Conservation (phyloP, 1,140 invertebrate genomes). For the Telenomus remus region DNA sequence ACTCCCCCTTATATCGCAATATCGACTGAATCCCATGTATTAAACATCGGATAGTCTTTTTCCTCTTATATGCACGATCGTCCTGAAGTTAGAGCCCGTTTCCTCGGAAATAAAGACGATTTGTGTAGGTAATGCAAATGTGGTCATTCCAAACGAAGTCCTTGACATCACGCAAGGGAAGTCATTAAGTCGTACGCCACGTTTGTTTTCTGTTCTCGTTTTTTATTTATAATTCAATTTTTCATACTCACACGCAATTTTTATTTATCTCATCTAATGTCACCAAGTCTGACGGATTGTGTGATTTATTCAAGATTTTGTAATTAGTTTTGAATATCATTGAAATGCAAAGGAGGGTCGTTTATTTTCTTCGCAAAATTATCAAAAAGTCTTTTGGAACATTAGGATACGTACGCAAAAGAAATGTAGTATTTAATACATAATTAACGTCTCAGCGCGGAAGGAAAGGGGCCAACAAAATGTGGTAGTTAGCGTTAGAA, state of each 20-base stretch:
- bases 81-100: conserved; percentile 41
- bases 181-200: conserved; percentile 19
- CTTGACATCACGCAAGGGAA: conserved; percentile 20
- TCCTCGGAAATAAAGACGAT: conserved; percentile 49
- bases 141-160: conserved; percentile 23
- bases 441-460: conserved; percentile 42
- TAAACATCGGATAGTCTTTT: conserved; percentile 46
- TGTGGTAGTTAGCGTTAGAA: conserved; percentile 61
- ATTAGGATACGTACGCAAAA: conserved; percentile 5
- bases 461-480: conserved; percentile 30
- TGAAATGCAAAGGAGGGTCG: no score
- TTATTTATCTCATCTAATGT: no score
- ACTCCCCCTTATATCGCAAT: conserved; percentile 54
- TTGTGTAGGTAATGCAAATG: conserved; percentile 41
- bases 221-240: conserved; percentile 12
- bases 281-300: no score
- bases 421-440: conserved; percentile 39
- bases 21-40: conserved; percentile 66
- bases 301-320: no score
- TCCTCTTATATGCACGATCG: conserved; percentile 19
- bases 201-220: conserved; percentile 12
- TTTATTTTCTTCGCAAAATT: no score
- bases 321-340: no score
- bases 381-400: no score
- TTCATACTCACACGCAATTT: no score